A percentile compares a stretch with the other conserved stretches of the same genome.
These are phyloP conservation scores for Ligdia adustata DNA, from an alignment of 2,888 invertebrate species.

Conservation along the genomic window DNA sequence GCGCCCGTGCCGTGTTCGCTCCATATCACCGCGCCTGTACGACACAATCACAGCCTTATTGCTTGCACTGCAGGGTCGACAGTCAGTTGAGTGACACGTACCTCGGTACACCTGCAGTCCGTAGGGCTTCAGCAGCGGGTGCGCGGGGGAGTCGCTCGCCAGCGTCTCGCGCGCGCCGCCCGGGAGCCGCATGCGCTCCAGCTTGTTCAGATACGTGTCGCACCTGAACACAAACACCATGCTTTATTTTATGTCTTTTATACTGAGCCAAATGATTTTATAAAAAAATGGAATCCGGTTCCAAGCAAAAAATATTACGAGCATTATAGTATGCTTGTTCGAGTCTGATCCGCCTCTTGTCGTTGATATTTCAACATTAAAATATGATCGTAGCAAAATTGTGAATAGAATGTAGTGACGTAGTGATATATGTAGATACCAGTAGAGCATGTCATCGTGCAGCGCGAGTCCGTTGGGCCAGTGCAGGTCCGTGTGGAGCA, in stretches of 20 bases:
- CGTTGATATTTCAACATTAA: too few species aligned
- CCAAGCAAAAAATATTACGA: too few species aligned
- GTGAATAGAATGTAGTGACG: too few species aligned
- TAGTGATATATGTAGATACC: conserved; percentile 43
- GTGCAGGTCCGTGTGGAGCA: conserved; percentile 81
- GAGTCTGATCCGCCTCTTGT: too few species aligned
- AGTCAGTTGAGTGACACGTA: too few species aligned
- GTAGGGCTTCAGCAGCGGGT: conserved; percentile 85
- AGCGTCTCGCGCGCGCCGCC: conserved; percentile 65
- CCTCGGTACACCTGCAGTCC: conserved; percentile 86
- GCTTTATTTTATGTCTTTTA: too few species aligned
- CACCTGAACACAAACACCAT: conserved; percentile 70
- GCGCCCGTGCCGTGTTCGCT: conserved; percentile 80
- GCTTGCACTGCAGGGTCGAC: too few species aligned
- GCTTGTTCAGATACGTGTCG: conserved; percentile 87
- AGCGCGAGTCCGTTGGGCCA: conserved; percentile 91
- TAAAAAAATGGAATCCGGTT: too few species aligned
- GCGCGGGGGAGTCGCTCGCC: conserved; percentile 57
- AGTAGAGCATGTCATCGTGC: conserved; percentile 57
- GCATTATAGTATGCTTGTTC: too few species aligned
- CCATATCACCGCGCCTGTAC: conserved; percentile 6
- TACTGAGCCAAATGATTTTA: too few species aligned
- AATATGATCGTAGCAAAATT: too few species aligned
- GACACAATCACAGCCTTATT: too few species aligned
- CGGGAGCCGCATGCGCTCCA: conserved; percentile 82